These are phyloP conservation scores for Troides helena DNA, from an alignment of 2,888 invertebrate genomes.

Conservation along the genomic window DNA sequence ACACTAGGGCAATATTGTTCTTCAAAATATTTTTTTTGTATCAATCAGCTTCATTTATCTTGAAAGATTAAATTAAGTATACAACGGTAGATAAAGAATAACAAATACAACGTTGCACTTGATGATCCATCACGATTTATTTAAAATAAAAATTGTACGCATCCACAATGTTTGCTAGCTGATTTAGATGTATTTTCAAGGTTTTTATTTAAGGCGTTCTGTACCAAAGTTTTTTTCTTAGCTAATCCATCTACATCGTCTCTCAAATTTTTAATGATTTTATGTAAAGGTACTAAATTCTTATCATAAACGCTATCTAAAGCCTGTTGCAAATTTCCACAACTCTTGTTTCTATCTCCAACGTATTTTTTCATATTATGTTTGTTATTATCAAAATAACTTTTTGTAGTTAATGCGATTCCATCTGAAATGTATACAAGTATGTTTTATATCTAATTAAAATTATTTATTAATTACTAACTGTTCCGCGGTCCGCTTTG, in stretches of 20 bases:
- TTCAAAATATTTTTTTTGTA: background rate
- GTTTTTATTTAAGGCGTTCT: slow-evolving; percentile 38
- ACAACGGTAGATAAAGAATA: background rate
- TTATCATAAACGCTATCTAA: slow-evolving; percentile 49
- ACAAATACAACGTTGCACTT: background rate
- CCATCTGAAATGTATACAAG: slow-evolving; percentile 11
- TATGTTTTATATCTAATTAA: background rate
- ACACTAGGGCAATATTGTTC: background rate
- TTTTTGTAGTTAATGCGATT: background rate
- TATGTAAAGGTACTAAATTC: slow-evolving; percentile 57
- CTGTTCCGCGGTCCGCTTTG: no score
- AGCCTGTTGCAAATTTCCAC: slow-evolving; percentile 31
- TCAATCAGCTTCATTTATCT: background rate
- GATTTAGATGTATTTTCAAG: slow-evolving; percentile 34
- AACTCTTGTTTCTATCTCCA: slow-evolving; percentile 13
- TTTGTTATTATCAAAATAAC: slow-evolving; percentile 26
- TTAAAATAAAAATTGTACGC: background rate
- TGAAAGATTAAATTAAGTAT: background rate
- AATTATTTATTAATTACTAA: no score
- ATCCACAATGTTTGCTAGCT: slow-evolving; percentile 35
- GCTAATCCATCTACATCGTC: slow-evolving; percentile 51
- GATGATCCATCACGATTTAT: background rate
- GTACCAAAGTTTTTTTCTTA: slow-evolving; percentile 45
- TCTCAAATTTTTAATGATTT: slow-evolving; percentile 52
- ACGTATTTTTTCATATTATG: slow-evolving; percentile 13